phyloP scores from a whole-genome alignment of 30 jellyfish, hydroid and myxozoan species.

The Nemopilema nomurai region DNA sequence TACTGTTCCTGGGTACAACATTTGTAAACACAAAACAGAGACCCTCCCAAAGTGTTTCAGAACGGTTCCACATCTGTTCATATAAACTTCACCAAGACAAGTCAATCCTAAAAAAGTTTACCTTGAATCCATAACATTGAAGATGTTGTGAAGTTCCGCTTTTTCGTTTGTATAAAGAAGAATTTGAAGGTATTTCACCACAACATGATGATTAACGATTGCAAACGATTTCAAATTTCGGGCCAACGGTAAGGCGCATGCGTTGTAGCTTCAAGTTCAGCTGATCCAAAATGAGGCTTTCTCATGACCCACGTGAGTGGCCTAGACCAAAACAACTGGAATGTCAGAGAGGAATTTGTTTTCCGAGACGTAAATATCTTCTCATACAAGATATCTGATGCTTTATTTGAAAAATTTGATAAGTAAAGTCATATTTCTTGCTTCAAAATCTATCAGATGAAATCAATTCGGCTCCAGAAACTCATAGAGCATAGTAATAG shows the following conservation, averaged over 20 bases:
- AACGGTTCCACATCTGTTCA: no score
- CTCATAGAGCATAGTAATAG: slow-evolving; percentile 20
- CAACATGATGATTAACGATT: background rate
- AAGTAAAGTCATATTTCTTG: no score
- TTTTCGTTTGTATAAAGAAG: background rate
- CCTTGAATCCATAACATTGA: background rate
- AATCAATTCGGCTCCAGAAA: slow-evolving; percentile 22
- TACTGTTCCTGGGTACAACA: no score
- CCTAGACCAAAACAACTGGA: background rate
- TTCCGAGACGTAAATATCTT: background rate
- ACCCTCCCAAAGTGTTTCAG: no score
- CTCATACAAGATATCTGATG: no score
- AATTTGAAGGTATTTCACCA: background rate
- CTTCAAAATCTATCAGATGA: background rate
- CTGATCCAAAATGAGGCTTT: background rate
- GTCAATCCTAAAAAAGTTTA: background rate
- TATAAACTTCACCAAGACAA: background rate
- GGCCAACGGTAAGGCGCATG: background rate
- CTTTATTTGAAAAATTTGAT: no score
- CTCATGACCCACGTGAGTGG: background rate
- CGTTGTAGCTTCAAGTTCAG: background rate
- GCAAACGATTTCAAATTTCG: background rate
- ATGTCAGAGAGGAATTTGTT: background rate
- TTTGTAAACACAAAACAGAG: background rate
- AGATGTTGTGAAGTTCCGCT: background rate